Evolutionary conservation across 1,140 invertebrate genomes (phyloP).

Genomic region (Macrotrachela quadricornifera): DNA sequence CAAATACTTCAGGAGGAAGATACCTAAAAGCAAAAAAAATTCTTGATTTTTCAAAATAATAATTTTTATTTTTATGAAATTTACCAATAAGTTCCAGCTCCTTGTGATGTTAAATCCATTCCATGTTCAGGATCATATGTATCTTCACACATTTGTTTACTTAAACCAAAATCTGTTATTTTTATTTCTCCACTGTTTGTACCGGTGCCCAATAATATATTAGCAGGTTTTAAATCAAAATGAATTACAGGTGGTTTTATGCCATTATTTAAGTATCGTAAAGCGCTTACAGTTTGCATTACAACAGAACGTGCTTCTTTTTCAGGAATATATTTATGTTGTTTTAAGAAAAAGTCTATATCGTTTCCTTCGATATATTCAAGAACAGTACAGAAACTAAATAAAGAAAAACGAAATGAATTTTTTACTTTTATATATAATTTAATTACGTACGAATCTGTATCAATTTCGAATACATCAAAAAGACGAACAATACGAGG

Average conservation of each 20-base stretch:
- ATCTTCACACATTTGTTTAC: conserved; percentile 97
- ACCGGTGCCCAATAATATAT: conserved; percentile 43
- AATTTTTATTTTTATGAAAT: no score
- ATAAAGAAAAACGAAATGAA: no score
- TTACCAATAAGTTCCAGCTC: conserved; percentile 98
- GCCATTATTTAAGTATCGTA: conserved; percentile 90
- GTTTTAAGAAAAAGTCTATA: conserved; percentile 98
- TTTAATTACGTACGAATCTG: conserved; percentile 52
- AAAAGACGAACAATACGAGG: conserved; percentile 90
- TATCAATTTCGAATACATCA: conserved; percentile 99
- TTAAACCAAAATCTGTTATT: conserved; percentile 96
- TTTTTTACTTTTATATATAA: background rate
- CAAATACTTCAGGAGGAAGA: conserved; percentile 97
- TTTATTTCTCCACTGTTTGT: conserved; percentile 82
- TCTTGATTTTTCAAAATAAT: no score
- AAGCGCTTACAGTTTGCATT: conserved; percentile 77
- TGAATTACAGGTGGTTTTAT: conserved; percentile 98
- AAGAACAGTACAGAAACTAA: conserved; percentile 84
- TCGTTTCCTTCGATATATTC: conserved; percentile 99
- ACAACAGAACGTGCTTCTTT: conserved; percentile 92
- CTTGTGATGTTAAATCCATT: conserved; percentile 97
- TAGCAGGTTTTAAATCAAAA: conserved; percentile 83
- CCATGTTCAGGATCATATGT: conserved; percentile 93
- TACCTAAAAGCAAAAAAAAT: no score
- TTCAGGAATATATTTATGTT: conserved; percentile 94